Evolutionary conservation across 2,113 vertebrate genomes (phyloP), one percentile per base, ranked within the genome.

Genomic region (Myrmecophaga tridactyla): DNA sequence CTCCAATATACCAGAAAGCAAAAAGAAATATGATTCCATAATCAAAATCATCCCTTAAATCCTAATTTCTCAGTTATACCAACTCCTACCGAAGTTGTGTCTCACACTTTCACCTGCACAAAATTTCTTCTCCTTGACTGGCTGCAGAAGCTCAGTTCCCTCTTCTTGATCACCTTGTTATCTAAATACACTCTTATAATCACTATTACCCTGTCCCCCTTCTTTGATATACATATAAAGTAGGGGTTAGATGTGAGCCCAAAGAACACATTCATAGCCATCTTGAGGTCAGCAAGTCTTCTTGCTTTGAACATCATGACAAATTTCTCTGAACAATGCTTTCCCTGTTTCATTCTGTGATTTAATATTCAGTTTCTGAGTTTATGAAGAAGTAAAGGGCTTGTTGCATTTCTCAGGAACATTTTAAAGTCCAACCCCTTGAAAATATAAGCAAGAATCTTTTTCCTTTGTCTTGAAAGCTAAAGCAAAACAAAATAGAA

Each of bases 401-500:
- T 82, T 3, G 0, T 73, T 82, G 9, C 13, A 29, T 20, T 69
- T 92, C 70, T 88, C 23, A 53, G 67, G 65, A 93, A 60, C 23
- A 86, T 69, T 77, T 86, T 70, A 48, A 94, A 76, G 27, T 25
- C 36, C 11, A 95, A 36, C 29, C 13, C 7, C 56, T 86, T 73
- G 31, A 92, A 97, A 95, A 87, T 31, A 76, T 18, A 90, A 72
- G 76, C 90, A 91, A 83, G 27, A 70, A 43, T 62, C 0, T 85
- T 86, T 69, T 86, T 83, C 86, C 67, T 96, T 91, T 89, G 58
- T 87, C 23, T 95, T 81, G 12, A 95, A 92, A 67, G n/a, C 17
- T 62, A 67, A 82, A 90, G 72, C 34, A 90, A 94, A 86, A 67
- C 60, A 89, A 87, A 90, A 34, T 21, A 92, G 56, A 94, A 87